Percentiles rank a stretch among this genome's conserved stretches.
Conservation (phyloP, 2,797 vertebrate genomes). For the Dryobates pubescens region DNA sequence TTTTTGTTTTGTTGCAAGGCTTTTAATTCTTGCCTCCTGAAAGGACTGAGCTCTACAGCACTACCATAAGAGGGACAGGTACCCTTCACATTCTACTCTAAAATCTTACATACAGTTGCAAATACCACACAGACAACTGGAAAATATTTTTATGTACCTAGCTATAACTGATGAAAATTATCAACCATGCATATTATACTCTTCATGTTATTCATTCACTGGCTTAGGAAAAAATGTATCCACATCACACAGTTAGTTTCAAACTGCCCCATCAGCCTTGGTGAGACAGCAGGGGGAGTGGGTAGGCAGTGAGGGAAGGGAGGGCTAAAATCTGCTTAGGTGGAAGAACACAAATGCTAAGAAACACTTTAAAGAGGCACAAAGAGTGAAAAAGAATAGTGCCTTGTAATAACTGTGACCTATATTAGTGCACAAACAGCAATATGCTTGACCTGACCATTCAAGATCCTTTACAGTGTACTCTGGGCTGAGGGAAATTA, state of each 20-base stretch:
- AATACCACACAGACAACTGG: not conserved
- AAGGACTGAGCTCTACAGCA: not conserved
- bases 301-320: not conserved
- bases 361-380: too few relatives aligned
- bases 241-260: not conserved
- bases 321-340: not conserved
- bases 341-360: too few relatives aligned
- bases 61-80: not conserved
- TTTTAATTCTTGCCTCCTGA: conserved; percentile 30
- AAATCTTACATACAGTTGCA: not conserved
- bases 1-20: conserved; percentile 41
- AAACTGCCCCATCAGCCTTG: not conserved
- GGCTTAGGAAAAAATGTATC: not conserved
- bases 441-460: not conserved
- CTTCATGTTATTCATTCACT: not conserved
- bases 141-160: not conserved
- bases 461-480: not conserved
- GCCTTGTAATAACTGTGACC: not conserved
- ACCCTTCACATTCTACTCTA: not conserved
- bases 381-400: too few relatives aligned
- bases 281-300: too few relatives aligned
- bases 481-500: not conserved
- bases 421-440: not conserved
- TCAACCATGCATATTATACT: not conserved
- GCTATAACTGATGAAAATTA: not conserved